Percentiles rank a stretch among this genome's conserved stretches.
These are phyloP conservation scores for Machaerirhynchus nigripectus DNA, from an alignment of 2,113 vertebrate species.

Conservation along the genomic window DNA sequence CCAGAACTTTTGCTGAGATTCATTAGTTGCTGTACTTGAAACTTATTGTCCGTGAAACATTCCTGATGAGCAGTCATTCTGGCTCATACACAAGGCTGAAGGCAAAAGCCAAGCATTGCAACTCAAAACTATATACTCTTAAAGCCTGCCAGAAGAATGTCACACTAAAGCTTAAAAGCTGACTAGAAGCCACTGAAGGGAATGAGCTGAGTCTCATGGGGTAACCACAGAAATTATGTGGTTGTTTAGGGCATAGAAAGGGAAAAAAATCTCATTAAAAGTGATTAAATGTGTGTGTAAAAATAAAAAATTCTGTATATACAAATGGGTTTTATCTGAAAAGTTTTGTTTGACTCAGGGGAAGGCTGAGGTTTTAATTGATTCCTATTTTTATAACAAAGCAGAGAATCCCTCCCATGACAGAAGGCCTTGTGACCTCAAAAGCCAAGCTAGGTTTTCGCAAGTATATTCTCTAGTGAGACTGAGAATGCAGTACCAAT, in stretches of 20 bases:
- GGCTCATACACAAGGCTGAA: neutral
- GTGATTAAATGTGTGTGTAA: neutral
- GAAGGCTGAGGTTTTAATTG: neutral
- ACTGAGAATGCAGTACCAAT: neutral
- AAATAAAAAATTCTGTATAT: neutral
- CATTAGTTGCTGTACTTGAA: constrained; percentile 1
- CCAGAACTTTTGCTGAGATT: constrained; percentile 26
- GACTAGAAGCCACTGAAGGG: neutral
- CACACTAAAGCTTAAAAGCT: neutral
- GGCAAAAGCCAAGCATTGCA: neutral
- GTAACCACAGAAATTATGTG: neutral
- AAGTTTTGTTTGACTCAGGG: neutral
- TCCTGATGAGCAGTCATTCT: neutral
- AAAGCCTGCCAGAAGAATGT: neutral
- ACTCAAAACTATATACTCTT: neutral
- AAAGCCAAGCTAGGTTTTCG: neutral
- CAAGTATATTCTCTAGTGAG: neutral
- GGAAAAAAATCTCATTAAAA: neutral
- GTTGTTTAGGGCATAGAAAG: neutral
- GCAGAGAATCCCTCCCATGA: neutral
- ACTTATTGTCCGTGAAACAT: neutral
- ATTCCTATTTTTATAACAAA: neutral
- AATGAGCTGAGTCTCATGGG: neutral
- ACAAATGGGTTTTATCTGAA: neutral
- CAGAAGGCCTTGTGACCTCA: neutral